A percentile compares a stretch with the other conserved stretches of the same genome.
These are phyloP conservation scores for Drosophila serrata DNA, from an alignment of 1,140 invertebrate genomes.

Conservation along the genomic window DNA sequence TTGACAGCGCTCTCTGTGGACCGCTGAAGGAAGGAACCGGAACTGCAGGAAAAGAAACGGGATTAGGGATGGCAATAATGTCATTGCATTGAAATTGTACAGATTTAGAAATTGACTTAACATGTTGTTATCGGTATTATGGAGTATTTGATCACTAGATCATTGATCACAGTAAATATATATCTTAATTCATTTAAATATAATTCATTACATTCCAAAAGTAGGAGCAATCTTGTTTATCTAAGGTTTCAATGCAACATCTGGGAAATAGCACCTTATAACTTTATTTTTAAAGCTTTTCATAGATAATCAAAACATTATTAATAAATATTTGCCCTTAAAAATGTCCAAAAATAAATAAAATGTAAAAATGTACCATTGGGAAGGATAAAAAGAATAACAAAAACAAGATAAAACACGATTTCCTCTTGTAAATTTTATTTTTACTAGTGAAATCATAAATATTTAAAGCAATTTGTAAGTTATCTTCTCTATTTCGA, in stretches of 20 bases:
- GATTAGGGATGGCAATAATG: slow-evolving; percentile 12
- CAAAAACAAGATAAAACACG: background rate
- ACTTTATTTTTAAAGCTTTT: background rate
- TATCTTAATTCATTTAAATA: background rate
- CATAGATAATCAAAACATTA: background rate
- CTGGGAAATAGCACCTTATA: too few relatives aligned
- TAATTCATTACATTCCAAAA: too few relatives aligned
- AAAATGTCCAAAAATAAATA: background rate
- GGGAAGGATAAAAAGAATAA: too few relatives aligned
- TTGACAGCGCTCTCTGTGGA: slow-evolving; percentile 76
- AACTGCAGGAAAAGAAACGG: slow-evolving; percentile 10
- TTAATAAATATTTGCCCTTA: too few relatives aligned
- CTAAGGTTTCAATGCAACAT: too few relatives aligned
- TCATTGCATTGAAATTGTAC: background rate
- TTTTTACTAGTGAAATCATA: too few relatives aligned
- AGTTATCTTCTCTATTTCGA: background rate
- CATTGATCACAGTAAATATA: too few relatives aligned
- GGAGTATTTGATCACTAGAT: too few relatives aligned
- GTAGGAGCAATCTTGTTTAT: too few relatives aligned
- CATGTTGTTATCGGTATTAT: too few relatives aligned
- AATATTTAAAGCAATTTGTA: background rate
- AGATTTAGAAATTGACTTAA: background rate
- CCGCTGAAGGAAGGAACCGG: slow-evolving; percentile 41
- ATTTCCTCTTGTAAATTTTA: too few relatives aligned
- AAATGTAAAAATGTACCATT: too few relatives aligned